phyloP scores from a whole-genome alignment of 2,797 vertebrate genomes.

The Channallabes apus region DNA sequence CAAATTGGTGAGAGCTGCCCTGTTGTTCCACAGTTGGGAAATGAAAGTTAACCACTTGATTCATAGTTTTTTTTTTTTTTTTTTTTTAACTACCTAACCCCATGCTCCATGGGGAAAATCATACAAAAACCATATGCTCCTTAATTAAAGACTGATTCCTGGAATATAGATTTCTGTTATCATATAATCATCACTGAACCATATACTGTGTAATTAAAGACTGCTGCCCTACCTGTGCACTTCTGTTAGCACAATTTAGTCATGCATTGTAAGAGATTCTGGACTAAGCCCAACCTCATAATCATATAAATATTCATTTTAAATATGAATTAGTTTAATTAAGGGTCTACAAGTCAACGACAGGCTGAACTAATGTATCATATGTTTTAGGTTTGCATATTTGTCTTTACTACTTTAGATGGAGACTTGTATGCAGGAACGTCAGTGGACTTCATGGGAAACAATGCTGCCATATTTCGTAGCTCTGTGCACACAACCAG shows the following conservation, averaged over 20 bases:
- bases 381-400: neutral
- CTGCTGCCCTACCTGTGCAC: constrained; percentile 4
- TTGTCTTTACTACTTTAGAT: constrained; percentile 61
- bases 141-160: constrained; percentile 48
- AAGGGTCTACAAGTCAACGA: constrained; percentile 14
- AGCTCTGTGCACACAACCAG: constrained; percentile 67
- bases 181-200: constrained; percentile 22
- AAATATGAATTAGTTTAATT: constrained; percentile 31
- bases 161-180: constrained; percentile 23
- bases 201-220: constrained; percentile 51
- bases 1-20: constrained; percentile 15
- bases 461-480: constrained; percentile 80
- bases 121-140: constrained; percentile 43
- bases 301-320: constrained; percentile 28
- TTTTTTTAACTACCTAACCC: constrained; percentile 9
- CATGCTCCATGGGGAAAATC: neutral
- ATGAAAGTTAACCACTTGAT: constrained; percentile 45
- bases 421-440: constrained; percentile 82
- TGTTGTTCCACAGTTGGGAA: constrained; percentile 44
- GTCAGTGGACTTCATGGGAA: constrained; percentile 87
- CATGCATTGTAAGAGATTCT: constrained; percentile 2
- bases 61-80: constrained; percentile 29
- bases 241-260: constrained; percentile 40
- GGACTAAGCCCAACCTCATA: constrained; percentile 12
- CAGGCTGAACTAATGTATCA: constrained; percentile 13